Percentiles rank a stretch among this genome's conserved stretches.
phyloP scores from a whole-genome alignment of 2,888 invertebrate species.

The Hedychridium roseum region DNA sequence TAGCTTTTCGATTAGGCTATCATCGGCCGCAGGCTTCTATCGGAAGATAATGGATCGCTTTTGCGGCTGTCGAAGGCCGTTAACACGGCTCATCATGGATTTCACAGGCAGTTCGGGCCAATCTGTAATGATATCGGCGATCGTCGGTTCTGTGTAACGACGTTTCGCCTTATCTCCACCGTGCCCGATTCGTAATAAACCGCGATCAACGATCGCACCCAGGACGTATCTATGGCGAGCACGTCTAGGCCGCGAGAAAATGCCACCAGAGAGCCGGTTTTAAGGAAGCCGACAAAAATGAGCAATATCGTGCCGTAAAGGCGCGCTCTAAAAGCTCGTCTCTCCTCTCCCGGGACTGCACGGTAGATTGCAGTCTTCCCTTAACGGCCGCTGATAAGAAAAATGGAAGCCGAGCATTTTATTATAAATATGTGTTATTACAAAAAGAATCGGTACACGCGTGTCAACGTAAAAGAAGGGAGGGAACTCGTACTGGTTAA shows the following conservation, averaged over 20 bases:
- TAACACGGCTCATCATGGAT: slow-evolving; percentile 56
- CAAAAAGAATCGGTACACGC: too few species aligned
- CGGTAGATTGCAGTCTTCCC: too few species aligned
- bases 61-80: slow-evolving; percentile 50
- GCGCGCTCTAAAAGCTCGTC: slow-evolving; percentile 2
- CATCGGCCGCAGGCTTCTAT: too few species aligned
- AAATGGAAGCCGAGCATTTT: too few species aligned
- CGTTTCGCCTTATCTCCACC: slow-evolving; percentile 43
- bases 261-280: slow-evolving; percentile 26
- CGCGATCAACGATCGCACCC: slow-evolving; percentile 34
- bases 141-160: slow-evolving; percentile 28
- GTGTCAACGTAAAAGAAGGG: too few species aligned
- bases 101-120: slow-evolving; percentile 50
- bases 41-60: slow-evolving; percentile 47
- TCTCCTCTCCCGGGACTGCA: too few species aligned
- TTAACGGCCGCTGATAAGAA: too few species aligned
- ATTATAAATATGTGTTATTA: too few species aligned
- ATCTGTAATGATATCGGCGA: slow-evolving; percentile 56
- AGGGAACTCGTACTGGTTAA: too few species aligned
- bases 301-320: slow-evolving; percentile 6
- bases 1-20: too few species aligned
- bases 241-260: slow-evolving; percentile 1
- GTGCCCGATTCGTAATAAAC: slow-evolving; percentile 47
- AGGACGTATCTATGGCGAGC: slow-evolving; percentile 9
- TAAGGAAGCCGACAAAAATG: slow-evolving; percentile 11